Percentiles rank a stretch among this genome's conserved stretches.
phyloP scores from a whole-genome alignment of 2,797 vertebrate genomes.

The Eurystomus glaucurus region DNA sequence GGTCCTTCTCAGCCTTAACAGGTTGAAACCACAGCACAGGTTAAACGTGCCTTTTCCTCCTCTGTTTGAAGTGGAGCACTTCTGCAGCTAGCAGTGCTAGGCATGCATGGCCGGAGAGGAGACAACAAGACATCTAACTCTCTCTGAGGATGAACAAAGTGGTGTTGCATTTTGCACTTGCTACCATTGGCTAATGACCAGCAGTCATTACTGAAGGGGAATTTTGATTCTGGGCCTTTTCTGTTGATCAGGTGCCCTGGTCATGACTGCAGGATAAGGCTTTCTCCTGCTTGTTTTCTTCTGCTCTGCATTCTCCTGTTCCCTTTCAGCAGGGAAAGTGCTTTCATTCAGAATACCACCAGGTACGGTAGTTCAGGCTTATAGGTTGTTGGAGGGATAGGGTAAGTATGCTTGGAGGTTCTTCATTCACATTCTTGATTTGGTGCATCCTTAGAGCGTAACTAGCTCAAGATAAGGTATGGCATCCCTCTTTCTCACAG shows the following conservation, averaged over 20 bases:
- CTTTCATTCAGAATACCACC: neutral
- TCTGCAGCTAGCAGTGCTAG: neutral
- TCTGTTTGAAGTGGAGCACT: neutral
- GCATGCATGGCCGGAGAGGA: neutral
- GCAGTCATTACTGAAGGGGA: neutral
- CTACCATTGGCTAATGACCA: neutral
- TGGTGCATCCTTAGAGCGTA: neutral
- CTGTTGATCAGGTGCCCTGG: neutral
- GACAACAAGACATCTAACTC: neutral
- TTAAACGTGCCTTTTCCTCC: neutral
- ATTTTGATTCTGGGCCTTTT: neutral
- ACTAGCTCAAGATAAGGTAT: neutral
- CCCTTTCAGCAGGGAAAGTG: neutral
- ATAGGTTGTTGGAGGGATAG: neutral
- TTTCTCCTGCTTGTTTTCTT: neutral
- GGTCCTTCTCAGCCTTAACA: neutral
- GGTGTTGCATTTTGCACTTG: neutral
- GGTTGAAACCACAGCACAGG: neutral
- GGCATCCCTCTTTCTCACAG: neutral
- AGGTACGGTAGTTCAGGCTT: neutral
- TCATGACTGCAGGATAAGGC: neutral
- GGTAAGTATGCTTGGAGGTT: neutral
- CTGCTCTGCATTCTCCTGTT: neutral
- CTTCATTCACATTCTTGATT: neutral
- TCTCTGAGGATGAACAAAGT: neutral